phyloP scores from a whole-genome alignment of 2,113 vertebrate species.

The Hippocampus comes region DNA sequence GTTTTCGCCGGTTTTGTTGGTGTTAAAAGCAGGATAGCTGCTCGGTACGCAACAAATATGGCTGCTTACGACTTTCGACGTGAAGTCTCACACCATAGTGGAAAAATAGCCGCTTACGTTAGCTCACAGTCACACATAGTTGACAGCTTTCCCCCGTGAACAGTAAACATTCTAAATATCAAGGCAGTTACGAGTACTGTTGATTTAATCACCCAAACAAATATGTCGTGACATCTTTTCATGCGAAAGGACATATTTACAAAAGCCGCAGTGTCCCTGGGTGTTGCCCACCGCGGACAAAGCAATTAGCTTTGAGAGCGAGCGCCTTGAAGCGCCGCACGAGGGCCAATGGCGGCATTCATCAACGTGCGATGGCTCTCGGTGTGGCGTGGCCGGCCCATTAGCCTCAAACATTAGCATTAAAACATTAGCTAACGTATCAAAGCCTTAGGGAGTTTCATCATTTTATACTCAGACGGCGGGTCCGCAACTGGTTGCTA shows the following conservation, averaged over 20 bases:
- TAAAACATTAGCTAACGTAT: conserved; percentile 43
- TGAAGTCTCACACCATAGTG: too few relatives aligned
- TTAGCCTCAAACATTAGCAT: conserved; percentile 42
- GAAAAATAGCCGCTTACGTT: not conserved
- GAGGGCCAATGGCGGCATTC: conserved; percentile 58
- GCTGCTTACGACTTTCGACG: too few relatives aligned
- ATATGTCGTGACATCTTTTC: conserved; percentile 54
- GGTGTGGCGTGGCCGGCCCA: conserved; percentile 35
- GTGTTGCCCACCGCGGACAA: conserved; percentile 55
- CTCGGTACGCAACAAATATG: too few relatives aligned
- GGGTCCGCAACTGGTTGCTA: too few relatives aligned
- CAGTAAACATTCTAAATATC: too few relatives aligned
- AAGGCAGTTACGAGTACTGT: too few relatives aligned
- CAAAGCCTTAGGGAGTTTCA: conserved; percentile 41
- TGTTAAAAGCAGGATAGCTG: not conserved
- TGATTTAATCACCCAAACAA: too few relatives aligned
- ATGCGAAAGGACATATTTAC: conserved; percentile 67
- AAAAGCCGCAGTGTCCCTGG: conserved; percentile 47
- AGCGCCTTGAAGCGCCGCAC: conserved; percentile 53
- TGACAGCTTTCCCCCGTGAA: not conserved
- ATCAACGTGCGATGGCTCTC: conserved; percentile 37
- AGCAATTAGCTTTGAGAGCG: conserved; percentile 60
- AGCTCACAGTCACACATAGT: not conserved
- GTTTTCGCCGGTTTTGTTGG: not conserved
- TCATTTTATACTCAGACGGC: conserved; percentile 35